Evolutionary conservation across 2,113 vertebrate genomes (phyloP).

Genomic region (Oryzias melastigma): DNA sequence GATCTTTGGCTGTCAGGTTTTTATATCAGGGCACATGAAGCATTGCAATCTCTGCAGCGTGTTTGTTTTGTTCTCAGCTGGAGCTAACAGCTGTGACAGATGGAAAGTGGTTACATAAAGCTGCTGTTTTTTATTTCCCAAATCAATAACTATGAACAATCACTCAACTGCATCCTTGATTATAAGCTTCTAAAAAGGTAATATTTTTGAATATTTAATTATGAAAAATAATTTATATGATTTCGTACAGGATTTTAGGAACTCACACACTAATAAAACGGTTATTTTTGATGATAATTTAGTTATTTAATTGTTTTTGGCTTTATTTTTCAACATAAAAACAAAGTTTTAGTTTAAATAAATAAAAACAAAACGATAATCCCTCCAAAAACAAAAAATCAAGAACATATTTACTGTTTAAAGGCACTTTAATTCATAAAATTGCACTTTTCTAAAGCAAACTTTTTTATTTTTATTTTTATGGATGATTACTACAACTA

Average conservation of each 20-base stretch:
- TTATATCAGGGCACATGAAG: conserved; percentile 31
- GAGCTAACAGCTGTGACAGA: conserved; percentile 54
- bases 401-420: background rate
- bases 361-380: no score
- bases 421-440: background rate
- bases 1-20: conserved; percentile 25
- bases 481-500: no score
- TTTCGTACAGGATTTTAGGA: no score
- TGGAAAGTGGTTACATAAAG: conserved; percentile 77
- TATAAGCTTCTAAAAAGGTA: background rate
- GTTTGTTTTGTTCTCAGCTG: conserved; percentile 62
- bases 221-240: no score
- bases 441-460: background rate
- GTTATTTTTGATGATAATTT: no score
- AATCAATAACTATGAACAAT: conserved; percentile 58
- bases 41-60: conserved; percentile 42
- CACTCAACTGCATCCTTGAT: conserved; percentile 21
- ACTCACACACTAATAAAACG: no score
- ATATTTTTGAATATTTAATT: background rate
- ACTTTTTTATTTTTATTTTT: background rate
- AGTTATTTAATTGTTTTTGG: no score
- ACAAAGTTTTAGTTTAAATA: no score
- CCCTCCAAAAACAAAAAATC: background rate
- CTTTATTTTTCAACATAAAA: no score
- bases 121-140: conserved; percentile 50